Percentiles rank a stretch among this genome's conserved stretches.
Evolutionary conservation across 2,113 vertebrate species (phyloP).

Genomic region (Callospermophilus lateralis): DNA sequence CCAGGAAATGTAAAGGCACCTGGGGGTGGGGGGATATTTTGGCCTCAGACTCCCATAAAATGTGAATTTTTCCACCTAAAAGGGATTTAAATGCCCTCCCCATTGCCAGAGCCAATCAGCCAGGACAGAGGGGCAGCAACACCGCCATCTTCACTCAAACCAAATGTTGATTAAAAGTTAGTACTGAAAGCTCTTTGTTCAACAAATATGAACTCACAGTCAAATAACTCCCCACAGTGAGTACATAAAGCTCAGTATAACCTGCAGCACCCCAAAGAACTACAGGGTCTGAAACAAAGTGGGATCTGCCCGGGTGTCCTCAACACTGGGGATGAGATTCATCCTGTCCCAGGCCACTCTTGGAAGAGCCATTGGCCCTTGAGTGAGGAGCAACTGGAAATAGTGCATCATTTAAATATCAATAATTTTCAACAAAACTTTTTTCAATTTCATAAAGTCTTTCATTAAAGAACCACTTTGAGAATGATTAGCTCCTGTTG

Average conservation of each 20-base stretch:
- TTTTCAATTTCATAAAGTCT: neutral
- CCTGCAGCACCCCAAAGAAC: neutral
- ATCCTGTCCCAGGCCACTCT: neutral
- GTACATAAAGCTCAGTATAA: neutral
- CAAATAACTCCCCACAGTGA: neutral
- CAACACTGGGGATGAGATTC: neutral
- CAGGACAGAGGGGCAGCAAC: neutral
- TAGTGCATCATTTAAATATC: neutral
- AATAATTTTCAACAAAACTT: neutral
- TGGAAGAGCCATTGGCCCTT: neutral
- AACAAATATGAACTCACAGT: neutral
- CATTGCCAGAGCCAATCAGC: neutral
- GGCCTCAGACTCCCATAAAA: neutral
- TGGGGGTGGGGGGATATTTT: neutral
- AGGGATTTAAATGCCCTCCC: neutral
- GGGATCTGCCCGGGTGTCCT: neutral
- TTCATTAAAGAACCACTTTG: neutral
- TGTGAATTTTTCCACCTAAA: slow-evolving; percentile 30
- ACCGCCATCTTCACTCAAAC: neutral
- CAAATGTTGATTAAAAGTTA: neutral
- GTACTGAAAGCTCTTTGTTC: neutral
- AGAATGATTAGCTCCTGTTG: neutral
- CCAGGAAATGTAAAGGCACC: neutral
- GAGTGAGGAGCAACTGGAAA: neutral
- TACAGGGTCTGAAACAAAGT: neutral